Evolutionary conservation across 2,797 vertebrate genomes (phyloP).

Genomic region (Melanitta fusca): DNA sequence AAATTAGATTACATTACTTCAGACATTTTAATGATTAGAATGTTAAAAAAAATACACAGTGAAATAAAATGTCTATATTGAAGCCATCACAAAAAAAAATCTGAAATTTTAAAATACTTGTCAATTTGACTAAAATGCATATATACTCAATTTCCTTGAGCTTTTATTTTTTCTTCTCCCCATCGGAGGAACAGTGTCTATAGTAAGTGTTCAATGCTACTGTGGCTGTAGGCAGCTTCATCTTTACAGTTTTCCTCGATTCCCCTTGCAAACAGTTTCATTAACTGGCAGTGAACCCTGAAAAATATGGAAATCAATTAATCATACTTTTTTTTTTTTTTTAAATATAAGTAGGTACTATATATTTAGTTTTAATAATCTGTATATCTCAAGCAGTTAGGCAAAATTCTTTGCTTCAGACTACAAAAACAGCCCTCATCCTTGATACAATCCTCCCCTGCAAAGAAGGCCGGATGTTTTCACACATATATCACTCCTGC

Average conservation of each 20-base stretch:
- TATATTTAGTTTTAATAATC: not conserved
- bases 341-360: not conserved
- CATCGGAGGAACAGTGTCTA: conserved; percentile 44
- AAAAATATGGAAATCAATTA: conserved; percentile 50
- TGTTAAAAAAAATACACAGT: not conserved
- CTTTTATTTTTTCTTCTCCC: conserved; percentile 42
- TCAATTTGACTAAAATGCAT: conserved; percentile 62
- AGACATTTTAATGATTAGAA: not conserved
- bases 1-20: not conserved
- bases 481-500: not conserved
- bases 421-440: fast-evolving
- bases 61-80: conserved; percentile 26
- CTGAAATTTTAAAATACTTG: conserved; percentile 62
- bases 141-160: conserved; percentile 68
- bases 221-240: conserved; percentile 47
- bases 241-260: conserved; percentile 84
- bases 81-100: conserved; percentile 65
- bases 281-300: conserved; percentile 94
- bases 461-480: not conserved
- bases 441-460: not conserved
- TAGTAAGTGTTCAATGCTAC: conserved; percentile 17
- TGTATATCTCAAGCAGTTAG: not conserved
- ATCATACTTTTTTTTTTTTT: not conserved
- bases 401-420: not conserved
- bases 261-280: conserved; percentile 92